These are phyloP conservation scores for Barypeithes pellucidus DNA, from an alignment of 2,888 invertebrate genomes.

Conservation along the genomic window DNA sequence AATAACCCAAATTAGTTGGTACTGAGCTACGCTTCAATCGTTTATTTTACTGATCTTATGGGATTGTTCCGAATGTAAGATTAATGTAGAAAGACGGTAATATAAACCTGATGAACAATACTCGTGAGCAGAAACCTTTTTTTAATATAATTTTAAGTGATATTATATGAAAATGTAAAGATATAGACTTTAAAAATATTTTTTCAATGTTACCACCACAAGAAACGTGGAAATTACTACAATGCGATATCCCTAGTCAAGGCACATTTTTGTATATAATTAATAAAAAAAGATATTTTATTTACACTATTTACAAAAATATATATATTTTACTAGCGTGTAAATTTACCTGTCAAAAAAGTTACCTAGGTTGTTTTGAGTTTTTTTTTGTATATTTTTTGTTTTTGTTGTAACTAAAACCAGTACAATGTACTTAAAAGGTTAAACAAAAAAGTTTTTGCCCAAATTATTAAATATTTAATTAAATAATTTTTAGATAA, in stretches of 20 bases:
- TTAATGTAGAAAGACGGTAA: conserved; percentile 46
- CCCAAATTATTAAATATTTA: no score
- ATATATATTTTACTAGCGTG: conserved; percentile 65
- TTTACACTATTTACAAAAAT: conserved; percentile 64
- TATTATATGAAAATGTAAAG: conserved; percentile 46
- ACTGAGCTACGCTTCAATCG: no score
- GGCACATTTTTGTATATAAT: conserved; percentile 65
- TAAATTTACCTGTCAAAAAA: conserved; percentile 57
- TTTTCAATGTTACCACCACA: conserved; percentile 69
- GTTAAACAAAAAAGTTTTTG: conserved; percentile 6
- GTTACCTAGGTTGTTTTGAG: conserved; percentile 51
- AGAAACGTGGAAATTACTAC: conserved; percentile 60
- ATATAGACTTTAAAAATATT: conserved; percentile 55
- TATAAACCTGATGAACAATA: conserved; percentile 55
- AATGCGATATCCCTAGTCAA: conserved; percentile 70
- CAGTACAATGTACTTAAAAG: not conserved
- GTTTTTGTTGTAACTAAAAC: conserved; percentile 40
- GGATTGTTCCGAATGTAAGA: conserved; percentile 7
- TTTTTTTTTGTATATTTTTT: conserved; percentile 42
- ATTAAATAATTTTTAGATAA: no score
- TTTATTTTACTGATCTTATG: no score
- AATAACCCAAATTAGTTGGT: no score
- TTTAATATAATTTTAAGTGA: conserved; percentile 48
- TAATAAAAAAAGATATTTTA: conserved; percentile 63
- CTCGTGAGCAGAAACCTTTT: conserved; percentile 54